phyloP scores from a whole-genome alignment of 35 echinoderm and acorn worm genomes.

The Acanthaster planci region DNA sequence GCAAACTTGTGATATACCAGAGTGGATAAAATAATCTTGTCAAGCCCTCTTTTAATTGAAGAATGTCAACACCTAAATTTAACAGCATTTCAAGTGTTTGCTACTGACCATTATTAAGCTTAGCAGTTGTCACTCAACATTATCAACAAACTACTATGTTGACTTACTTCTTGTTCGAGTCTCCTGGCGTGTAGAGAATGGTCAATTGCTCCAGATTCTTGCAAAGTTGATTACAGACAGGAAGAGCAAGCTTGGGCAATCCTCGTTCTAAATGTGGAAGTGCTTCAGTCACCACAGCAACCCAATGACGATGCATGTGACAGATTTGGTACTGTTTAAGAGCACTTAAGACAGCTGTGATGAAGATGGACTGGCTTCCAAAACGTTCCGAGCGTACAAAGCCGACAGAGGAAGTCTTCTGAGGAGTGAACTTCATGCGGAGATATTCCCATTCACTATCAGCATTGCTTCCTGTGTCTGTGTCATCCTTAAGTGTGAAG shows the following conservation, averaged over 20 bases:
- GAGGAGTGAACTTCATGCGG: constrained; percentile 71
- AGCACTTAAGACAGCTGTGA: constrained; percentile 79
- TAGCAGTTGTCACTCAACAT: too few relatives aligned
- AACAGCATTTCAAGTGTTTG: too few relatives aligned
- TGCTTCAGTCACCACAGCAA: constrained; percentile 74
- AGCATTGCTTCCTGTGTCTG: constrained; percentile 3
- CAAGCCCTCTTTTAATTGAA: too few relatives aligned
- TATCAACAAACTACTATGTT: neutral
- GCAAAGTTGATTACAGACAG: constrained; percentile 84
- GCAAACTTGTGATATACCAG: too few relatives aligned
- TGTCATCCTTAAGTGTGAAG: constrained; percentile 75
- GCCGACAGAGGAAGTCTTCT: constrained; percentile 55
- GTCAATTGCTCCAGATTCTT: constrained; percentile 84
- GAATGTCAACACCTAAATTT: too few relatives aligned
- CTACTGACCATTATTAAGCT: too few relatives aligned
- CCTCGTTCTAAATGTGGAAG: constrained; percentile 87
- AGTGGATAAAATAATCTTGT: too few relatives aligned
- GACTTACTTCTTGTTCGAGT: constrained; percentile 64
- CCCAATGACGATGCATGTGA: constrained; percentile 95
- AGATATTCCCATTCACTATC: constrained; percentile 84
- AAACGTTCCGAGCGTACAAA: constrained; percentile 80
- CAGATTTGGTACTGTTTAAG: constrained; percentile 92
- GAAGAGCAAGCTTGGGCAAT: constrained; percentile 71
- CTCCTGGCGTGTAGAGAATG: constrained; percentile 60
- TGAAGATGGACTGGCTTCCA: constrained; percentile 73